Percentiles rank a stretch among this genome's conserved stretches.
phyloP scores from a whole-genome alignment of 2,113 vertebrate genomes.

The Zosterops pallidus region DNA sequence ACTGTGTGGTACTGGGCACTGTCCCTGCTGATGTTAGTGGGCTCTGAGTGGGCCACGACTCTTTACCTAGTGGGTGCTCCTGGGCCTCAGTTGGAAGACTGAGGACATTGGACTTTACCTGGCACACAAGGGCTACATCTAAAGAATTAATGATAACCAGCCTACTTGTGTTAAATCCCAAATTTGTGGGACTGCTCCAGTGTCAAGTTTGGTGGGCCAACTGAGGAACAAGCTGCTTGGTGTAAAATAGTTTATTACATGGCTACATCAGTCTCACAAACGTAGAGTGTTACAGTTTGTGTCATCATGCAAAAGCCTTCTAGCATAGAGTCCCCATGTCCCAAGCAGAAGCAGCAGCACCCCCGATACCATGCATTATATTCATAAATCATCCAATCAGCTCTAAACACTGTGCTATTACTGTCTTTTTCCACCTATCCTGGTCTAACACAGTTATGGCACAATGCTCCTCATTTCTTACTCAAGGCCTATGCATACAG shows the following conservation, averaged over 20 bases:
- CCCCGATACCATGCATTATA: too few species aligned
- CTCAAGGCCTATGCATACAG: too few species aligned
- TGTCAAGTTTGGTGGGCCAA: not conserved
- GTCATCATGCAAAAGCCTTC: not conserved
- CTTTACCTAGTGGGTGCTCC: not conserved
- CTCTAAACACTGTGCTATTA: too few species aligned
- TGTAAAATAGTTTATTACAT: not conserved
- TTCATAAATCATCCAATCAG: too few species aligned
- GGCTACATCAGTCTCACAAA: not conserved
- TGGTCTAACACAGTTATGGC: too few species aligned
- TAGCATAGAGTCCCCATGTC: not conserved
- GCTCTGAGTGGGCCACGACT: not conserved
- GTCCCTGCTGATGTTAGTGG: not conserved
- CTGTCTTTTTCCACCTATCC: too few species aligned
- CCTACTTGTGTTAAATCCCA: not conserved
- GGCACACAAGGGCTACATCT: not conserved
- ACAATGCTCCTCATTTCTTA: too few species aligned
- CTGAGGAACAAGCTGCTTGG: not conserved
- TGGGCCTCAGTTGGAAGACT: not conserved
- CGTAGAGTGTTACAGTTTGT: not conserved
- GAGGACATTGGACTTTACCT: not conserved
- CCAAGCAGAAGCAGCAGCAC: not conserved
- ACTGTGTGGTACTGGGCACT: fast-evolving
- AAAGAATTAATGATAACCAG: not conserved
- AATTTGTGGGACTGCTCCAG: not conserved